phyloP scores from a whole-genome alignment of 2,113 vertebrate species.

The Callipepla californica region DNA sequence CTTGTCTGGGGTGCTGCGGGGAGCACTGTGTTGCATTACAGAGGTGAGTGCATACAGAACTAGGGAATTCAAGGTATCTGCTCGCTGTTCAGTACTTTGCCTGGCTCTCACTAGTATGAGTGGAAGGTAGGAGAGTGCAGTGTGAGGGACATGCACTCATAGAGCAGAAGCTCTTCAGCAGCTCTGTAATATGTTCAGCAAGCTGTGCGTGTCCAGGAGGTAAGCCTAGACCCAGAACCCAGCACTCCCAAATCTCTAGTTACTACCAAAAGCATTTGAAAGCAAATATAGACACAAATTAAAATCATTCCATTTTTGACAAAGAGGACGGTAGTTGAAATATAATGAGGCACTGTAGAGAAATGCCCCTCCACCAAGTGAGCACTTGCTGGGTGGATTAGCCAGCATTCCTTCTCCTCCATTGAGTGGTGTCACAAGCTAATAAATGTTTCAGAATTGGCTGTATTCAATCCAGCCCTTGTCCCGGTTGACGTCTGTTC shows the following conservation, averaged over 20 bases:
- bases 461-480: conserved; percentile 91
- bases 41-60: background rate
- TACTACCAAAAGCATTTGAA: conserved; percentile 40
- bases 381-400: conserved; percentile 85
- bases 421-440: conserved; percentile 88
- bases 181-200: background rate
- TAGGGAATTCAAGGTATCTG: background rate
- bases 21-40: background rate
- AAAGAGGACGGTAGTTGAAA: conserved; percentile 76
- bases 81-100: background rate
- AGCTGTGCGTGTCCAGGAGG: background rate
- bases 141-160: background rate
- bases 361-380: conserved; percentile 79
- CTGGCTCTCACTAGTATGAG: background rate
- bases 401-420: conserved; percentile 87
- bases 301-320: conserved; percentile 76
- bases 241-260: conserved; percentile 50
- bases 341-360: conserved; percentile 80
- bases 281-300: conserved; percentile 72
- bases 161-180: background rate
- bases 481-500: conserved; percentile 92
- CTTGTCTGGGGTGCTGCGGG: background rate
- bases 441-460: conserved; percentile 99
- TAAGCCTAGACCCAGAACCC: conserved; percentile 1
- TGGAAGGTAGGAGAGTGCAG: background rate